Conservation (phyloP, 2,888 invertebrate species). For the Acronicta aceris region DNA sequence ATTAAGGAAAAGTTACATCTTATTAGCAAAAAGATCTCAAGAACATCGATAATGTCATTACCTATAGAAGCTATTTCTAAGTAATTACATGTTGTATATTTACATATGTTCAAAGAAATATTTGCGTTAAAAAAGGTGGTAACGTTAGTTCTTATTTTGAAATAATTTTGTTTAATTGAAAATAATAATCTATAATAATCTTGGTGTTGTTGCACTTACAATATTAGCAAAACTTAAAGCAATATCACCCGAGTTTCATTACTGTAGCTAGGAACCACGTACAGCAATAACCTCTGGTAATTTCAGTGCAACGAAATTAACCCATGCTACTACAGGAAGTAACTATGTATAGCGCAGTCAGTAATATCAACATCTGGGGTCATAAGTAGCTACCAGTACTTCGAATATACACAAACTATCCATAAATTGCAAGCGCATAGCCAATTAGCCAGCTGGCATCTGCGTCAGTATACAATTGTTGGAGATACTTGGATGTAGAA, state of each 20-base stretch:
- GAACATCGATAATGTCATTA: background rate
- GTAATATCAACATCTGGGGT: conserved; percentile 47
- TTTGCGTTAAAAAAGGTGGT: too few relatives aligned
- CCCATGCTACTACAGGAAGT: conserved; percentile 6
- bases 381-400: conserved; percentile 35
- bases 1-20: conserved; percentile 2
- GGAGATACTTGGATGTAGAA: conserved; percentile 23
- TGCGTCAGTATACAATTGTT: conserved; percentile 48
- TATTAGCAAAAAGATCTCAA: background rate
- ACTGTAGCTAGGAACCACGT: conserved; percentile 12
- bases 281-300: conserved; percentile 22
- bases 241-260: conserved; percentile 23
- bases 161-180: too few relatives aligned
- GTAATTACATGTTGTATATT: background rate
- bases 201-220: background rate
- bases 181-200: too few relatives aligned
- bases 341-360: conserved; percentile 9
- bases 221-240: conserved; percentile 3
- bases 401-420: conserved; percentile 41
- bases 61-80: background rate
- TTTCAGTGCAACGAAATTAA: conserved; percentile 41
- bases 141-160: too few relatives aligned
- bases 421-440: conserved; percentile 52
- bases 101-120: background rate
- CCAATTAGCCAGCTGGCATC: conserved; percentile 58